Evolutionary conservation across 2,797 vertebrate species (phyloP), one percentile per base, ranked within the genome.

Genomic region (Spinibarbus caldwelli): DNA sequence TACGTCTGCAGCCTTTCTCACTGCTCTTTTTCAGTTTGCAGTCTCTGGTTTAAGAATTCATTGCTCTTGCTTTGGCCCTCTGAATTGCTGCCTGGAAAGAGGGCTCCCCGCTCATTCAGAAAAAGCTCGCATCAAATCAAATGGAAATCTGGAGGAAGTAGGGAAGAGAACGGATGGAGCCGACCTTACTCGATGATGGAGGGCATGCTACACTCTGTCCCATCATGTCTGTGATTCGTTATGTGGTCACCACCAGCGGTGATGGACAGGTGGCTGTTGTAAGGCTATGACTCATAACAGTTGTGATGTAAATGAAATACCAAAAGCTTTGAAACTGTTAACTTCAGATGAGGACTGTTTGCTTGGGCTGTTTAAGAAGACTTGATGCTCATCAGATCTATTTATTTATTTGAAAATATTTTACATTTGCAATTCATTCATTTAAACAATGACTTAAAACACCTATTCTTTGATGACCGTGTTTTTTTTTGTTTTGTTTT

Each of bases 1-100:
- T 88, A 90, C 90, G 88, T 93, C 90, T 92, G 90, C 92, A 92
- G 92, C n/a, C 82, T 81, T 90, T 92, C 87, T 90, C 88, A 85
- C 68, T 80, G 86, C 89, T 90, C 88, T 93, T 91, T n/a, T 94
- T 93, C 90, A 90, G 90, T 93, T 92, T 93, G 90, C 90, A 90
- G 90, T 92, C 91, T 91, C 91, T 76, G 79, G 90, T 93, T 94
- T 87, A 88, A 91, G 91, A 93, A 94, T 92, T 91, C 92, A 95
- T 95, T 94, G 93, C 90, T 92, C 91, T 36, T 91, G 91, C 92
- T 92, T 93, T 90, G 86, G 89, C 89, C 89, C 87, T 88, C 89
- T 89, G 92, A 94, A 94, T 94, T 92, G 90, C 89, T 91, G 89
- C 92, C 91, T 93, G 64, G 90, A 89, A 90, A 90, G 86, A 84